Conservation (phyloP, 2,888 invertebrate genomes). For the Tenthredo mesomela region DNA sequence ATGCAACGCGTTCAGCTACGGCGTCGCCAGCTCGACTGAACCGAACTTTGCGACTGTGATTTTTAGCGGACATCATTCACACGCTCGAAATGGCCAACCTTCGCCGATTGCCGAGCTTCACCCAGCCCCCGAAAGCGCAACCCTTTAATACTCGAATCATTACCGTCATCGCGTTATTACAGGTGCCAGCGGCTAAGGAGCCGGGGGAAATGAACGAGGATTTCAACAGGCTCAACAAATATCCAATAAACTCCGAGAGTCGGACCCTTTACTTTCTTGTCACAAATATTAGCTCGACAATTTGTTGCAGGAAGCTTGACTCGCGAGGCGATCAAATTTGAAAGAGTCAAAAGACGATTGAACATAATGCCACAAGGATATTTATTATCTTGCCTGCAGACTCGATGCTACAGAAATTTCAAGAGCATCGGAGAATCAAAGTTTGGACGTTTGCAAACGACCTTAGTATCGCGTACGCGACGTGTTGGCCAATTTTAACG, state of each 20-base stretch:
- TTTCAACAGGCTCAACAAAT: background rate
- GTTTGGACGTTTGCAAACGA: background rate
- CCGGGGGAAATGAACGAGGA: background rate
- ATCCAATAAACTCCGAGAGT: background rate
- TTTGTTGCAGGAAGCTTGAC: background rate
- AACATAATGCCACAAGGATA: background rate
- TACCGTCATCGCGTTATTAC: background rate
- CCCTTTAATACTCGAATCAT: background rate
- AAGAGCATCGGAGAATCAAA: background rate
- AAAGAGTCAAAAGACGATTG: background rate
- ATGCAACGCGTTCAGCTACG: slow-evolving; percentile 38
- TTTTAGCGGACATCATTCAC: slow-evolving; percentile 14
- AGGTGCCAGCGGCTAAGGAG: background rate
- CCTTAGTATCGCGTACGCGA: background rate
- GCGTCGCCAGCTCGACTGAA: slow-evolving; percentile 26
- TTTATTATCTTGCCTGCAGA: background rate
- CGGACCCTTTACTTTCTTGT: background rate
- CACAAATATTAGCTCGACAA: background rate
- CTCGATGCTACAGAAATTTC: background rate
- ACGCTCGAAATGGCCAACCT: background rate
- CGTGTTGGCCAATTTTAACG: background rate
- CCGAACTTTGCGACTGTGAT: slow-evolving; percentile 32
- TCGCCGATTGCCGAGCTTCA: background rate
- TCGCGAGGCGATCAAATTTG: background rate
- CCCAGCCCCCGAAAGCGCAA: background rate